Evolutionary conservation across 2,797 vertebrate genomes (phyloP).

Genomic region (Platyrinchus mystaceus): DNA sequence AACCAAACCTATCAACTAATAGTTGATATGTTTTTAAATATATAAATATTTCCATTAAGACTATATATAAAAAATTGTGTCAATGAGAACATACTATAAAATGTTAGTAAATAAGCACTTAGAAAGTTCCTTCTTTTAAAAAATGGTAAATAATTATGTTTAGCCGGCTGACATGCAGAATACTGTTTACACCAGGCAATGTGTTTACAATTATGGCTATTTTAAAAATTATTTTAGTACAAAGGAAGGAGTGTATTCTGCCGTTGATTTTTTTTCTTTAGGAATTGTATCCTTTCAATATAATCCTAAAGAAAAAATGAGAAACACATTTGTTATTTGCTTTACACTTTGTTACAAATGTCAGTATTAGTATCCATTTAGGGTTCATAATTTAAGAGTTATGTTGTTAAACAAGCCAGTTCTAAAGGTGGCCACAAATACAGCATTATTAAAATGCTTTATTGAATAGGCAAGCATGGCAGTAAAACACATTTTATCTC

Average conservation of each 20-base stretch:
- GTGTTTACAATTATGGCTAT: constrained; percentile 21
- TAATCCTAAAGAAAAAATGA: background rate
- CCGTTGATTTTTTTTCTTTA: background rate
- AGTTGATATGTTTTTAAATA: constrained; percentile 66
- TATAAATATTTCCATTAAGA: constrained; percentile 63
- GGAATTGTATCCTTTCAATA: background rate
- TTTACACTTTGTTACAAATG: background rate
- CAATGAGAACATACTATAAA: background rate
- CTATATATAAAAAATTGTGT: background rate
- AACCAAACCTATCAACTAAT: constrained; percentile 29
- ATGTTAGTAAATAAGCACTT: background rate
- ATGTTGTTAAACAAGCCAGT: background rate
- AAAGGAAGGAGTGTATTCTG: background rate
- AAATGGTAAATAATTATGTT: background rate
- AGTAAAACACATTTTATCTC: background rate
- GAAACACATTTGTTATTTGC: background rate
- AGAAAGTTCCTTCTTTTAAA: background rate
- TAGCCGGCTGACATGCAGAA: background rate
- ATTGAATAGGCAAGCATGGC: background rate
- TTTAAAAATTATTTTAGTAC: background rate
- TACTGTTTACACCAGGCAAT: constrained; percentile 16
- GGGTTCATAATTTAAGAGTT: background rate
- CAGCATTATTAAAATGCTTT: background rate
- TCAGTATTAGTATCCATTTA: constrained; percentile 65
- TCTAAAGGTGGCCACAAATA: background rate